A percentile compares a stretch with the other conserved stretches of the same genome.
Evolutionary conservation across 2,113 vertebrate genomes (phyloP).

Genomic region (Hypanus sabinus): DNA sequence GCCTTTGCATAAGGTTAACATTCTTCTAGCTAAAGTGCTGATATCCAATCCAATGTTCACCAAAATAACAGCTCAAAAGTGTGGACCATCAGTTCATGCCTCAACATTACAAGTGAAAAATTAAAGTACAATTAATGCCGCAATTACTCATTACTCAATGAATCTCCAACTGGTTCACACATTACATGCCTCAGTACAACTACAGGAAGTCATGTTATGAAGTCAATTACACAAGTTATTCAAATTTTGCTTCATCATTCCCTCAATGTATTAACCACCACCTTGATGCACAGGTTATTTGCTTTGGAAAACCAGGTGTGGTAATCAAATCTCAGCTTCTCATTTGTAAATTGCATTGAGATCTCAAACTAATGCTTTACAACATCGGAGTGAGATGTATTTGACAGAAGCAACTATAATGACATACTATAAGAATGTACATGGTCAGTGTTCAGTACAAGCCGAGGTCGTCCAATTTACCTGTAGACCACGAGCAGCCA

Average conservation of each 20-base stretch:
- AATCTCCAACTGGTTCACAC: not conserved
- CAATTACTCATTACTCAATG: not conserved
- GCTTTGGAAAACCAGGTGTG: not conserved
- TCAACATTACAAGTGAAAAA: not conserved
- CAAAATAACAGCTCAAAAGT: not conserved
- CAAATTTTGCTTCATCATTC: not conserved
- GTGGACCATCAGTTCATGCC: not conserved
- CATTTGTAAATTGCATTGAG: not conserved
- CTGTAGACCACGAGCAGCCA: conserved; percentile 78
- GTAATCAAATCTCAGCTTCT: not conserved
- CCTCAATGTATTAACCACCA: not conserved
- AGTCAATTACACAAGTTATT: not conserved
- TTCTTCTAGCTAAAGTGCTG: not conserved
- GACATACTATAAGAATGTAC: not conserved
- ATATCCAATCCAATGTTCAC: not conserved
- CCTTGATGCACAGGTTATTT: not conserved
- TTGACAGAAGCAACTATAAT: not conserved
- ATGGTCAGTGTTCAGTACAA: not conserved
- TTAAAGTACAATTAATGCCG: not conserved
- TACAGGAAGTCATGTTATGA: not conserved
- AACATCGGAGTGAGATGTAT: not conserved
- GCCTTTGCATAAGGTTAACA: not conserved
- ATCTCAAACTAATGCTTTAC: not conserved
- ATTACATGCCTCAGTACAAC: not conserved
- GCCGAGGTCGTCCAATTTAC: conserved; percentile 50